Conservation (phyloP, 2,113 vertebrate genomes). For the Pedetes capensis region DNA sequence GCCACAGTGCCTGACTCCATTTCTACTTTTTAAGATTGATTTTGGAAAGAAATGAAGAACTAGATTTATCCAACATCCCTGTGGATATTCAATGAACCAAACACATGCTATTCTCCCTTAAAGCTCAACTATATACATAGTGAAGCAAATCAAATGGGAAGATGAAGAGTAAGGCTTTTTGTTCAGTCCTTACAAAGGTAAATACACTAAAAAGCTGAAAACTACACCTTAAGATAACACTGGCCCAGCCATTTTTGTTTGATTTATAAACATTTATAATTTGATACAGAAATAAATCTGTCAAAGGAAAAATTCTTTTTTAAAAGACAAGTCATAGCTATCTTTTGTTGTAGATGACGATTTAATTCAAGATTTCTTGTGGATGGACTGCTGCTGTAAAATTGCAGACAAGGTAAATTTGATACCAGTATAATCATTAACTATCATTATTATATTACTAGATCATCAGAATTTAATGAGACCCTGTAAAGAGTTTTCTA, state of each 20-base stretch:
- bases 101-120: not conserved
- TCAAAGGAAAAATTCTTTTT: conserved; percentile 34
- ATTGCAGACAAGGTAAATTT: conserved; percentile 93
- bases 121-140: not conserved
- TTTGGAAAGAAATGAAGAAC: conserved; percentile 41
- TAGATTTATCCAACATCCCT: not conserved
- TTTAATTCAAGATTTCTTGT: conserved; percentile 94
- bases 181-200: not conserved
- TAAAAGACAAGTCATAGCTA: conserved; percentile 70
- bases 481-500: conserved; percentile 1
- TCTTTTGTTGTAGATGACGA: conserved; percentile 90
- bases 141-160: conserved; percentile 19
- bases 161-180: not conserved
- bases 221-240: not conserved
- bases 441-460: not conserved
- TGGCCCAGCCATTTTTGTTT: conserved; percentile 3
- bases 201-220: conserved; percentile 10
- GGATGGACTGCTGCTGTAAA: conserved; percentile 96
- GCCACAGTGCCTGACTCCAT: conserved; percentile 21
- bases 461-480: not conserved
- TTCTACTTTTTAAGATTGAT: conserved; percentile 13
- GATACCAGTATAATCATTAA: conserved; percentile 28
- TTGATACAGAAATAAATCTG: conserved; percentile 49
- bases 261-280: conserved; percentile 51
- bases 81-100: conserved; percentile 23